Evolutionary conservation across 2,113 vertebrate species (phyloP), one percentile per base, ranked within the genome.

Genomic region (Malaclemys terrapin): DNA sequence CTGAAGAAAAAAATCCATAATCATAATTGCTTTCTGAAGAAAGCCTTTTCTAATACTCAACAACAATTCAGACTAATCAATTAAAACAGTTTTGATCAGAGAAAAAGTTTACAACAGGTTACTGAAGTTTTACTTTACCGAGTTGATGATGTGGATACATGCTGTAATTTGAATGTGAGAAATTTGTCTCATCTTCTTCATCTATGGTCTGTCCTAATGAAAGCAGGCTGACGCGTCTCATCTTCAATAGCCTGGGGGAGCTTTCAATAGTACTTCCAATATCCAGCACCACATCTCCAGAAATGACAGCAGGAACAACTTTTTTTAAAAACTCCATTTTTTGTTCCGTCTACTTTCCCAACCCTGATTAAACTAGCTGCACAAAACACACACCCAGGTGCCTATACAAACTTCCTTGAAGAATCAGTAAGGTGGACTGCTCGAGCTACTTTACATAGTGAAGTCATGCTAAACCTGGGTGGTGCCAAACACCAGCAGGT

Each of bases 291-390:
- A 96, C 96, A 56, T 99, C 99, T 93, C 99, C 99, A 27, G 98
- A 99, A 95, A 98, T 96, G 25, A 95, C 97, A 5, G 97, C 87
- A 50, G 99, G 99, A 90, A 99, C 98, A 2, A 99, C 98, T 98
- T 98, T 99, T 98, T 98, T 99, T 72, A 99, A 97, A 97, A 99
- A 99, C 53, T 99, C 99, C 99, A 99, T 99, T 85, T 96, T 31
- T 76, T 82, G 9, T 47, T 87, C 92, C 82, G 84, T 91, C 90
- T 88, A 90, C 38, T 65, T 62, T 82, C 85, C 83, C 57, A 81
- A 79, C 53, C 14, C 14, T 79, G 57, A 92, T 50, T 59, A 72
- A 89, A 53, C 27, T 8, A 35, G 52, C 94, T 45, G 88, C 83
- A 83, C 17, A 45, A 10, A 96, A 90, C 69, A 38, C 65, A 89